Conservation (phyloP, 1,140 invertebrate genomes). For the Heliconius hewitsoni region DNA sequence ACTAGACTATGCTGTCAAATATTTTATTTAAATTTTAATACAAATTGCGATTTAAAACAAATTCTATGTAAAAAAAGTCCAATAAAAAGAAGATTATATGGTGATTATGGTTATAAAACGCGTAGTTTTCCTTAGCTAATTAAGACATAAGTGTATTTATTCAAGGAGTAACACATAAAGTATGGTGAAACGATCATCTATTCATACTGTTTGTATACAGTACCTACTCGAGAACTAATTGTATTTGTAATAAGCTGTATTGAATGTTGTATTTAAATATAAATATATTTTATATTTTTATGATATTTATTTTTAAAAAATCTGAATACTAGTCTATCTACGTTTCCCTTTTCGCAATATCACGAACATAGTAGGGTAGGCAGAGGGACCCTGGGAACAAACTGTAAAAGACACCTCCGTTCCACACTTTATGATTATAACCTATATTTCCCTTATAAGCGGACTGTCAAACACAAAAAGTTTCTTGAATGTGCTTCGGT, state of each 20-base stretch:
- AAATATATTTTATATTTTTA: no score
- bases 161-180: conserved; percentile 10
- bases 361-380: no score
- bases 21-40: not conserved
- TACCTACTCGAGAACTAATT: not conserved
- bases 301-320: no score
- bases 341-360: no score
- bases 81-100: not conserved
- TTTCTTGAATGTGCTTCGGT: no score
- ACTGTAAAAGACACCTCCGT: no score
- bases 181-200: not conserved
- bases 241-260: not conserved
- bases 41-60: not conserved
- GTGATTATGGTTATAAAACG: not conserved
- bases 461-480: no score
- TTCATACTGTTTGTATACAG: conserved; percentile 2
- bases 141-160: conserved; percentile 7
- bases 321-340: no score
- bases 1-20: not conserved
- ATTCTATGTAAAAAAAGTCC: not conserved
- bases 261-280: not conserved
- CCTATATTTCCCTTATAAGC: no score
- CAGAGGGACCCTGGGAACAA: no score
- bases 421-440: no score
- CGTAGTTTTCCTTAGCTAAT: conserved; percentile 8